Evolutionary conservation across 2,113 vertebrate genomes (phyloP).

Genomic region (Anhinga anhinga): DNA sequence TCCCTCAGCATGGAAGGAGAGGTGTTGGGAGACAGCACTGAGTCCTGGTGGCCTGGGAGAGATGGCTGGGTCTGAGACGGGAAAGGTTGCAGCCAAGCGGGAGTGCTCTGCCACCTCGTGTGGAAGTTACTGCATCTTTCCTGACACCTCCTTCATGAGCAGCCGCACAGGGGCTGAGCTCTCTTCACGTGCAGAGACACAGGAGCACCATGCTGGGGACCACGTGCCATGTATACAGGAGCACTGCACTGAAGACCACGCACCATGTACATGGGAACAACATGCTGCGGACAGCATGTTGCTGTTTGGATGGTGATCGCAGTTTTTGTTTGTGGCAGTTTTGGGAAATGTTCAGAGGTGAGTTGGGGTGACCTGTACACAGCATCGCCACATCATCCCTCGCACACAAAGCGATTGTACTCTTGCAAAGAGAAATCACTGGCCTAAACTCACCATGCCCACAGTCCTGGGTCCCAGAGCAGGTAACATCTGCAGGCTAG

Average conservation of each 20-base stretch:
- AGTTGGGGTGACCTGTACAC: background rate
- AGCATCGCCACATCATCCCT: background rate
- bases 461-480: background rate
- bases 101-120: background rate
- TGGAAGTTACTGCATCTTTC: background rate
- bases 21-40: background rate
- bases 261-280: background rate
- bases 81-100: background rate
- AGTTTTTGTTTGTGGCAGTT: background rate
- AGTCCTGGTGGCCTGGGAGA: background rate
- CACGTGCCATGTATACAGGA: background rate
- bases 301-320: accelerated
- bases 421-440: background rate
- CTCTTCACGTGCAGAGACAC: background rate
- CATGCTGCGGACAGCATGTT: background rate
- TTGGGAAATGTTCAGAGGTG: background rate
- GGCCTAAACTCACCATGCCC: background rate
- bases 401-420: accelerated
- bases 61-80: accelerated
- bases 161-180: accelerated
- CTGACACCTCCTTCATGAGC: background rate
- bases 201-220: background rate
- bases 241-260: background rate
- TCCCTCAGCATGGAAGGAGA: background rate
- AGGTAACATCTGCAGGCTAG: background rate